Evolutionary conservation across 2,113 vertebrate genomes (phyloP), one percentile per base, ranked within the genome.

Genomic region (Mungos mungo): DNA sequence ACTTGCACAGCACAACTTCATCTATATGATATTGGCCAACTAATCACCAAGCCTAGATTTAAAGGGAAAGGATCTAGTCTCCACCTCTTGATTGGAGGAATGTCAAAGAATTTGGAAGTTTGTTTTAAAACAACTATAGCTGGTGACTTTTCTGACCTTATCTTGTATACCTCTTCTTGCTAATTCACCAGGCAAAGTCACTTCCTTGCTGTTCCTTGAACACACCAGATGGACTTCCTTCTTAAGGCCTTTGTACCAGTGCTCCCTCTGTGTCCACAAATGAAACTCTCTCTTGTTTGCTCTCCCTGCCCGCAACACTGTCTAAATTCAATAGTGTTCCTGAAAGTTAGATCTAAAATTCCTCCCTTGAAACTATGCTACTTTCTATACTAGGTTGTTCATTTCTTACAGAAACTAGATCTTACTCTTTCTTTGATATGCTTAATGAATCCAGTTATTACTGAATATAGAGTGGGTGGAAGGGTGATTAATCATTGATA

Each of bases 391-490:
- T 45, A 74, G 27, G 33, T 82, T 93, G 90, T 69, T 96, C 1
- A 2, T 92, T 96, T 89, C 45, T 92, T 93, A 41, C 82, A 72
- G 82, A 89, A 76, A 82, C 14, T 65, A 65, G 13, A 76, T 85
- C 71, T 93, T 31, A 52, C 8, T 87, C 52, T 96, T 91, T 68
- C 66, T 82, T 93, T 92, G 31, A 3, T 84, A 69, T 45, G 35
- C 25, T 95, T 84, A 96, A 90, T 94, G 47, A 83, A 88, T 74
- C 74, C 87, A 96, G 80, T 92, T 52, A 95, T 94, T 92, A 90
- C 47, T 66, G 68, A 97, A 76, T 57, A 71, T 8, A 82, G 65
- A 95, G 15, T 66, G 18, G 9, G 35, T 69, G 87, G 68, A 92
- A 92, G 74, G 41, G 21, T 82, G 57, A 96, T 88, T 84, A 92